Conservation (phyloP, 2,797 vertebrate species). For the Coreius guichenoti region DNA sequence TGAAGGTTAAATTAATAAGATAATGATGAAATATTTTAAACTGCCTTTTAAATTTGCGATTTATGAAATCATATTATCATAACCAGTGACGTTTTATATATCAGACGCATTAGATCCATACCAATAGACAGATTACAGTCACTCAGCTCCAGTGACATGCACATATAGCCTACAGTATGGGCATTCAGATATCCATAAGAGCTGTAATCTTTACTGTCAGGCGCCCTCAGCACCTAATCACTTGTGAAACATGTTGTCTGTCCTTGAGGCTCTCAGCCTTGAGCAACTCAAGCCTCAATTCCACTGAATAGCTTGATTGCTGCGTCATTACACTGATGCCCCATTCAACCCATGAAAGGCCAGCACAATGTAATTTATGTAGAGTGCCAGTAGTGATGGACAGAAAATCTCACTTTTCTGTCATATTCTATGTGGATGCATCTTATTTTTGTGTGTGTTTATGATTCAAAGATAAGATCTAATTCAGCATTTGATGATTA, state of each 20-base stretch:
- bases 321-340: conserved; percentile 51
- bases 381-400: not conserved
- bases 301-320: conserved; percentile 47
- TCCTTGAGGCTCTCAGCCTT: conserved; percentile 50
- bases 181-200: conserved; percentile 10
- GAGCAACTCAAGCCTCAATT: conserved; percentile 39
- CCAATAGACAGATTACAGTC: not conserved
- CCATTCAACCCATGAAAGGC: conserved; percentile 27
- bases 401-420: not conserved
- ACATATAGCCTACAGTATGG: not conserved
- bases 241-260: conserved; percentile 53
- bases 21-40: not conserved
- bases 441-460: not conserved
- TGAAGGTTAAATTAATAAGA: not conserved
- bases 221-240: conserved; percentile 44
- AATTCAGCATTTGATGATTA: not conserved
- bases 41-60: not conserved
- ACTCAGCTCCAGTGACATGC: not conserved
- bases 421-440: not conserved
- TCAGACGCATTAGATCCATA: not conserved
- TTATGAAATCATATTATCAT: not conserved
- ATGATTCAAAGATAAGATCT: conserved; percentile 1
- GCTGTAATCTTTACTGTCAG: conserved; percentile 50
- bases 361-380: conserved; percentile 35
- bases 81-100: not conserved